Evolutionary conservation across 2,113 vertebrate genomes (phyloP).

Genomic region (Sylvilagus bachmani): DNA sequence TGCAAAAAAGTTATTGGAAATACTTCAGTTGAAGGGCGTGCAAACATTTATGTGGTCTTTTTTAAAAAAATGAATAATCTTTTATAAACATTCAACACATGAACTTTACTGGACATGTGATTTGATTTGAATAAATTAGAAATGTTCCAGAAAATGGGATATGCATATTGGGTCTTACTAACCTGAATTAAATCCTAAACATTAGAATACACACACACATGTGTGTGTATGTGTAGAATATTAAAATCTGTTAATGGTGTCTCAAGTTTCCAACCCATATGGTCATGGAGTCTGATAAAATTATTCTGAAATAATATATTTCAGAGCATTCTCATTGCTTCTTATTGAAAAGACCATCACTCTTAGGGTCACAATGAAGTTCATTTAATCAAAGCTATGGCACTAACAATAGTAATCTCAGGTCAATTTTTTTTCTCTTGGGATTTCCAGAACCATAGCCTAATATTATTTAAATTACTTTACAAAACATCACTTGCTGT

Average conservation of each 20-base stretch:
- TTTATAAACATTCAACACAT: neutral
- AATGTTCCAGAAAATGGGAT: constrained; percentile 28
- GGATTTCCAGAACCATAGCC: constrained; percentile 81
- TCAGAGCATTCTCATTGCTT: constrained; percentile 81
- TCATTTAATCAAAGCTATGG: constrained; percentile 87
- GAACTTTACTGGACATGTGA: constrained; percentile 35
- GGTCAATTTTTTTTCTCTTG: constrained; percentile 82
- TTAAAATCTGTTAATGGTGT: constrained; percentile 19
- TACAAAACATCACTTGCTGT: constrained; percentile 68
- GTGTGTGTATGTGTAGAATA: neutral
- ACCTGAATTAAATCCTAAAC: constrained; percentile 61
- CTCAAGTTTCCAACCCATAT: constrained; percentile 17
- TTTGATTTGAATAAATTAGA: neutral
- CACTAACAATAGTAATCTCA: constrained; percentile 79
- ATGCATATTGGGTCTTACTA: neutral
- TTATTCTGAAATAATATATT: constrained; percentile 58
- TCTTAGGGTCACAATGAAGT: constrained; percentile 84
- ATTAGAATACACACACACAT: neutral
- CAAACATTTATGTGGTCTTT: neutral
- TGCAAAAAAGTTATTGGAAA: neutral
- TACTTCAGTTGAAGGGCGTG: neutral
- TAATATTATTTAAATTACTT: constrained; percentile 84
- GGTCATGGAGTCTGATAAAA: constrained; percentile 58
- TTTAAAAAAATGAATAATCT: neutral
- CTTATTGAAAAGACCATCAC: constrained; percentile 79